These are phyloP conservation scores for Astyanax mexicanus DNA, from an alignment of 2,797 vertebrate genomes.

Conservation along the genomic window DNA sequence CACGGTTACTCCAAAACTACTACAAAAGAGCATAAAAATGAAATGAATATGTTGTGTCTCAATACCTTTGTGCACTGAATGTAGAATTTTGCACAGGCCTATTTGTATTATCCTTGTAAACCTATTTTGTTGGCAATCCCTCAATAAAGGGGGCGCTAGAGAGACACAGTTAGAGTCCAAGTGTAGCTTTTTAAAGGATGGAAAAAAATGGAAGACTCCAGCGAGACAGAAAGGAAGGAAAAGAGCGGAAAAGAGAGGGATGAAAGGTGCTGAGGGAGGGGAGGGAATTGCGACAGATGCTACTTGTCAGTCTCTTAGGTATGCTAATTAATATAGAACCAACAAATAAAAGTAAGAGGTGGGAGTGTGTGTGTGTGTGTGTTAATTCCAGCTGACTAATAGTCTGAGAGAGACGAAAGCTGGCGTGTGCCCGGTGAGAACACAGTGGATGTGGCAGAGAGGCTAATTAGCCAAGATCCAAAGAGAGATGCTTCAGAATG, in stretches of 20 bases:
- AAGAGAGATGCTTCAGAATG: not conserved
- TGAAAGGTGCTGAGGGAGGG: constrained; percentile 40
- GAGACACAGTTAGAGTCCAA: too few relatives aligned
- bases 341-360: constrained; percentile 73
- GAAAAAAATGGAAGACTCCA: constrained; percentile 8
- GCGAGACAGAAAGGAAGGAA: constrained; percentile 6
- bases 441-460: constrained; percentile 80
- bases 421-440: constrained; percentile 67
- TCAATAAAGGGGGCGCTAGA: too few relatives aligned
- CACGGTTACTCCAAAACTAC: too few relatives aligned
- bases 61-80: too few relatives aligned
- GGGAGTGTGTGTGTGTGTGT: constrained; percentile 53
- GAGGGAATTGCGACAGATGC: constrained; percentile 32
- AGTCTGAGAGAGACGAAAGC: constrained; percentile 58
- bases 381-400: constrained; percentile 62
- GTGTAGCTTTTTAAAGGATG: not conserved
- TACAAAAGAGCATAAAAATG: too few relatives aligned
- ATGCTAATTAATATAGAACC: constrained; percentile 81
- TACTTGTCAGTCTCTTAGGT: constrained; percentile 83
- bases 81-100: too few relatives aligned
- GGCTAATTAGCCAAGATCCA: constrained; percentile 83
- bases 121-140: too few relatives aligned
- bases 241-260: constrained; percentile 13
- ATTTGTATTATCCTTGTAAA: too few relatives aligned
- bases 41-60: too few relatives aligned